Evolutionary conservation across 2,888 invertebrate species (phyloP).

Genomic region (Elegia similella): DNA sequence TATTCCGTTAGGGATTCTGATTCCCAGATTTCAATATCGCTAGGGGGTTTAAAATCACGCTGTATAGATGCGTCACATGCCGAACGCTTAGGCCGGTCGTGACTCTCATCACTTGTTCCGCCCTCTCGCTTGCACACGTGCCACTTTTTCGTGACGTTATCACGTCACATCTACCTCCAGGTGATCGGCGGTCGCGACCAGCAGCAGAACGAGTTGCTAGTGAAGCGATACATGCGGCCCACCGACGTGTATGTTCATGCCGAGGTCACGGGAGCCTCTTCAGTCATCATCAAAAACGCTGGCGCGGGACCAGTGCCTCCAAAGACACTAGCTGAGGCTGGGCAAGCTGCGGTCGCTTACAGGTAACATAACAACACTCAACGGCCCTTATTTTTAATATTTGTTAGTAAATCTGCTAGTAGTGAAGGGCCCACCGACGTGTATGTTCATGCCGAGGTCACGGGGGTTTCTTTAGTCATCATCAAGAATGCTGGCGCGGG

Average conservation of each 20-base stretch:
- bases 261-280: constrained; percentile 95
- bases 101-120: no score
- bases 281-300: constrained; percentile 93
- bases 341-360: constrained; percentile 97
- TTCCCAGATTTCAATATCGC: no score
- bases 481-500: constrained; percentile 86
- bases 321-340: constrained; percentile 97
- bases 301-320: constrained; percentile 86
- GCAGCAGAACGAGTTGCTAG: constrained; percentile 98
- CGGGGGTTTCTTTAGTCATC: constrained; percentile 95
- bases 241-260: constrained; percentile 98
- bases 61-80: no score
- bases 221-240: constrained; percentile 93
- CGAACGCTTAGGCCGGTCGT: no score
- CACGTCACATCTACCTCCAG: constrained; percentile 37
- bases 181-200: constrained; percentile 98
- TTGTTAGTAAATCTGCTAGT: constrained; percentile 98
- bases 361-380: no score
- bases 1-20: no score
- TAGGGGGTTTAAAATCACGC: no score
- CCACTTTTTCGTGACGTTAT: no score
- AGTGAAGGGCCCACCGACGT: constrained; percentile 94
- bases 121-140: no score
- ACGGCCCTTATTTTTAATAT: no score
- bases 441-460: constrained; percentile 98